Evolutionary conservation across 92 coral and sea anemone genomes (phyloP).

Genomic region (Paramuricea clavata): DNA sequence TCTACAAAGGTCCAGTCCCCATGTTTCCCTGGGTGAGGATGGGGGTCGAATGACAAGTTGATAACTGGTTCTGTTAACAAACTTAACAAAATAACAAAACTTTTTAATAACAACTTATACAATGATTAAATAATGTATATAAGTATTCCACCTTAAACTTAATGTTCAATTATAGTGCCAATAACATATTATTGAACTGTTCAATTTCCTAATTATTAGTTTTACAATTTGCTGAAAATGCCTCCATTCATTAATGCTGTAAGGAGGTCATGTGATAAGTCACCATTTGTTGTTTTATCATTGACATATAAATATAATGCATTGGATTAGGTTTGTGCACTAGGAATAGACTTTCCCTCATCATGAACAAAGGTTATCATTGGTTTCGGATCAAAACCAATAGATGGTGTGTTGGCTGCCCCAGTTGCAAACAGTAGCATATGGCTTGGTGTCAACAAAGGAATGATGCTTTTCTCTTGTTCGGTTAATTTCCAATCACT

Average conservation of each 20-base stretch:
- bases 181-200: too few relatives aligned
- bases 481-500: conserved; percentile 49
- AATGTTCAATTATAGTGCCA: too few relatives aligned
- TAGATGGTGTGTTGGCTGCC: conserved; percentile 57
- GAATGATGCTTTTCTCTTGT: conserved; percentile 59
- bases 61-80: too few relatives aligned
- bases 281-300: conserved; percentile 46
- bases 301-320: conserved; percentile 59
- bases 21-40: too few relatives aligned
- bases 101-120: too few relatives aligned
- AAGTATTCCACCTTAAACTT: too few relatives aligned
- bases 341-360: conserved; percentile 57
- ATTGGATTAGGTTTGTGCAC: conserved; percentile 68
- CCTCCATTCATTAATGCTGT: conserved; percentile 70
- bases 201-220: too few relatives aligned
- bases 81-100: too few relatives aligned
- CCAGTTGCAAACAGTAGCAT: conserved; percentile 68
- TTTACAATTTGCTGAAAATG: conserved; percentile 50
- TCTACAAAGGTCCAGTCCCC: too few relatives aligned
- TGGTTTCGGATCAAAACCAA: conserved; percentile 69
- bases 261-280: conserved; percentile 42
- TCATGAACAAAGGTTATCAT: conserved; percentile 64
- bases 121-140: too few relatives aligned
- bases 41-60: too few relatives aligned
- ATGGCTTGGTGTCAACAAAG: conserved; percentile 59